A percentile compares a stretch with the other conserved stretches of the same genome.
These are phyloP conservation scores for Anas platyrhynchos DNA, from an alignment of 2,113 vertebrate genomes.

Conservation along the genomic window DNA sequence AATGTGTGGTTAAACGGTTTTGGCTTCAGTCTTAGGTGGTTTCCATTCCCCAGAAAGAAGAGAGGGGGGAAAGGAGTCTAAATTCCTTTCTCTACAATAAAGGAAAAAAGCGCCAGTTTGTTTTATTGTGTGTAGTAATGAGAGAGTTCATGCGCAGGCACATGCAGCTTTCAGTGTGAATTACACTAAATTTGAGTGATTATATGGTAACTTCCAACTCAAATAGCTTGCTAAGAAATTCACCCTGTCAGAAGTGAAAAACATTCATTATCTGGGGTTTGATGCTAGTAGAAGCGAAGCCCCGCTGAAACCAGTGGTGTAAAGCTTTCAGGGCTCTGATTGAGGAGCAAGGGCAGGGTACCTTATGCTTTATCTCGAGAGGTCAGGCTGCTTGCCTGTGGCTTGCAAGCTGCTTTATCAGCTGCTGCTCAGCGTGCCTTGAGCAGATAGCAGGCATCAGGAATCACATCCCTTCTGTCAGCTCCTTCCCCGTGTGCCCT, in stretches of 20 bases:
- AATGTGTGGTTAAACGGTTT: conserved; percentile 92
- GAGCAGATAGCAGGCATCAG: not conserved
- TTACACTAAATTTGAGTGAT: not conserved
- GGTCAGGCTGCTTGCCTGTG: not conserved
- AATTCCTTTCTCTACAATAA: conserved; percentile 27
- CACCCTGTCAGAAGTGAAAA: not conserved
- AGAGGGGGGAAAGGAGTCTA: conserved; percentile 25
- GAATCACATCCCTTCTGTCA: not conserved
- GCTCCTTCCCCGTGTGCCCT: not conserved
- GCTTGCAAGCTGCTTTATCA: not conserved
- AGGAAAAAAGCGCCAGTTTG: conserved; percentile 15
- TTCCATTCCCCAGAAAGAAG: conserved; percentile 78
- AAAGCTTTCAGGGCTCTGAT: not conserved
- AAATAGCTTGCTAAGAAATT: not conserved
- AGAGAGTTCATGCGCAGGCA: not conserved
- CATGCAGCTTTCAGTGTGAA: not conserved
- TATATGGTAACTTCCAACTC: not conserved
- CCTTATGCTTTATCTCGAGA: not conserved
- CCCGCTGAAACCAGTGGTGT: not conserved
- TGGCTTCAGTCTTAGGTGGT: conserved; percentile 65
- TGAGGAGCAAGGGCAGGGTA: not conserved
- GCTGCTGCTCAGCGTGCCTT: not conserved
- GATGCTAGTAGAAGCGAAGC: not conserved
- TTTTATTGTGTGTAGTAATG: conserved; percentile 34
- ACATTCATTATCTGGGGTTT: not conserved